These are phyloP conservation scores for Amphipyra berbera DNA, from an alignment of 2,888 invertebrate species.

Conservation along the genomic window DNA sequence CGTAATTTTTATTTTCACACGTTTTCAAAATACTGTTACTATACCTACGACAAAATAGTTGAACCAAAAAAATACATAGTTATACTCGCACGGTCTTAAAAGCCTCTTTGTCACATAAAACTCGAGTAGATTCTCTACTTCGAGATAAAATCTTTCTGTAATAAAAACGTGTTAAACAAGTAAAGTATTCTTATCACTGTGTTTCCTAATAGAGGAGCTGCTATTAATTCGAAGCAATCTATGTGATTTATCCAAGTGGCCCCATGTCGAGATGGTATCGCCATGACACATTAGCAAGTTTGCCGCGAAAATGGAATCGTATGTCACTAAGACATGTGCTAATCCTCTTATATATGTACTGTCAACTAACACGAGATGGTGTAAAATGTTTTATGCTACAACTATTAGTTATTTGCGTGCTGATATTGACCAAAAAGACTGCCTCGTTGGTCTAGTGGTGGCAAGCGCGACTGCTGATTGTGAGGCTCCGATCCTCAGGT, in stretches of 20 bases:
- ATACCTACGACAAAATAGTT: too few relatives aligned
- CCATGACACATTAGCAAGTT: constrained; percentile 59
- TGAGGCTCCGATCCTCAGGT: too few relatives aligned
- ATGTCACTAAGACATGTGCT: constrained; percentile 49
- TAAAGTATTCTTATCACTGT: constrained; percentile 27
- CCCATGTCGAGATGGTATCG: constrained; percentile 52
- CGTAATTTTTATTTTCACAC: too few relatives aligned
- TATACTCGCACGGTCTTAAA: not conserved
- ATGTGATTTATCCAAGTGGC: constrained; percentile 51
- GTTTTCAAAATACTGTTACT: too few relatives aligned
- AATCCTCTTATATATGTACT: constrained; percentile 43
- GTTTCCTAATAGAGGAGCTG: constrained; percentile 49
- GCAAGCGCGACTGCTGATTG: too few relatives aligned
- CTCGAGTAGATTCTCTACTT: constrained; percentile 4
- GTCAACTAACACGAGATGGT: constrained; percentile 18
- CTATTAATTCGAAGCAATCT: constrained; percentile 50
- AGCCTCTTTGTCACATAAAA: constrained; percentile 21
- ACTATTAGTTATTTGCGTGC: constrained; percentile 7
- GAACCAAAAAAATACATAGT: too few relatives aligned
- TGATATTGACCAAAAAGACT: too few relatives aligned
- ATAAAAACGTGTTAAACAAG: constrained; percentile 51
- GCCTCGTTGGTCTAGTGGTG: too few relatives aligned
- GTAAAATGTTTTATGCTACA: constrained; percentile 1
- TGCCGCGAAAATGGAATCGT: constrained; percentile 44
- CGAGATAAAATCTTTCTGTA: constrained; percentile 39